Evolutionary conservation across 2,797 vertebrate species (phyloP), one percentile per base, ranked within the genome.

Genomic region (Sebastes taczanowskii): DNA sequence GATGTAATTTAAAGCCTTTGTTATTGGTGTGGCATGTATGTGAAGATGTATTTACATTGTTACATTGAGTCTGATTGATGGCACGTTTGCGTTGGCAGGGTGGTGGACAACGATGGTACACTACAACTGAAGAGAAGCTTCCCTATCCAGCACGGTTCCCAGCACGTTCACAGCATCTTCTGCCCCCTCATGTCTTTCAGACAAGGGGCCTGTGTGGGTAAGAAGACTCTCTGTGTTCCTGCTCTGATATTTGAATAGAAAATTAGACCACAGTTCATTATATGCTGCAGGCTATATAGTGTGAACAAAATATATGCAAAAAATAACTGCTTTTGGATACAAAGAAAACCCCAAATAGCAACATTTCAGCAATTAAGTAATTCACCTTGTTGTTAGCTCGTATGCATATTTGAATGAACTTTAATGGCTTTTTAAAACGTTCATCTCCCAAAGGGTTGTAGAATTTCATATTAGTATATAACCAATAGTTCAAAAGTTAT

Each of bases 151-250:
- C 98, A 99, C 3, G 96, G 93, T 61, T 96, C 96, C 0, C 97
- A 99, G 80, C 96, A 94, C 0, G 93, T 99, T 46, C 96, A 97
- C 55, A 98, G 98, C 92, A 99, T 98, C 93, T 99, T 99, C 95
- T 99, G 98, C 77, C 98, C 98, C 8, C 97, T 99, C 67, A 99
- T 99, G 98, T 99, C 98, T 80, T 99, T 99, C 94, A 95, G 98
- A 65, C 98, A 98, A 90, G 98, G 98, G 2, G 98, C 98, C 82
- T 99, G 98, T 77, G 96, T 99, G 30, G 98, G 98, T 99, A 94
- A 93, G 97, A 71, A 34, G 30, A 56, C 71, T 68, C 63, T 76
- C 32, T 25, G 73, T 53, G 27, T 59, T 74, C 56, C 71, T 74
- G 81, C 71, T 86, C 58, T 65, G 59, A 66, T 70, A 68, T 87